Percentiles rank a stretch among this genome's conserved stretches.
phyloP scores from a whole-genome alignment of 2,888 invertebrate species.

The Mesoligia furuncula region DNA sequence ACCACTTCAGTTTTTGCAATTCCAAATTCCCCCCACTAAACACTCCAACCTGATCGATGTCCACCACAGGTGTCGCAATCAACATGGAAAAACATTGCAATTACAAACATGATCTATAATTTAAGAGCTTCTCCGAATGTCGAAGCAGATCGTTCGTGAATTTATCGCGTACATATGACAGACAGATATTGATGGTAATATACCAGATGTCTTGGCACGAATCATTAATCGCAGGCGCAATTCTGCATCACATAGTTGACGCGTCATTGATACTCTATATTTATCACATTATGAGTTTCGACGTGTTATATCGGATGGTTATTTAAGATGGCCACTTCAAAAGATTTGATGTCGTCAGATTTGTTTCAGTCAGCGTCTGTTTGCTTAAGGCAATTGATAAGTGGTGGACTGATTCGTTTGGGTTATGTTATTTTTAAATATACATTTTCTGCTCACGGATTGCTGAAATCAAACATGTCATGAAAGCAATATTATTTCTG shows the following conservation, averaged over 20 bases:
- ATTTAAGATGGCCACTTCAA: constrained; percentile 52
- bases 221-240: constrained; percentile 71
- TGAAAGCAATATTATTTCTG: not conserved
- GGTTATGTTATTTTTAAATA: not conserved
- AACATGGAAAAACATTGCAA: constrained; percentile 49
- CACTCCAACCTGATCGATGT: constrained; percentile 28
- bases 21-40: constrained; percentile 1
- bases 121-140: constrained; percentile 45
- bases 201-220: constrained; percentile 71
- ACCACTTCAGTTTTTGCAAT: not conserved
- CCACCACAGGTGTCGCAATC: constrained; percentile 42
- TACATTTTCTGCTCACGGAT: not conserved
- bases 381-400: constrained; percentile 34
- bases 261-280: constrained; percentile 82
- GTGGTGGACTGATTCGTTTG: not conserved
- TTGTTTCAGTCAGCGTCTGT: constrained; percentile 45
- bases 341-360: constrained; percentile 51
- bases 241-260: constrained; percentile 79
- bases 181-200: constrained; percentile 76
- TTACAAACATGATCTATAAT: constrained; percentile 41
- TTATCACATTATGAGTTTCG: constrained; percentile 70
- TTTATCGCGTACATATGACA: constrained; percentile 69
- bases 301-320: constrained; percentile 56
- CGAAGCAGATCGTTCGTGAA: constrained; percentile 63
- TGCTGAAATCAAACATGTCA: not conserved